Percentiles rank a stretch among this genome's conserved stretches.
phyloP scores from a whole-genome alignment of 2,797 vertebrate species.

The Apogon hyalosoma region DNA sequence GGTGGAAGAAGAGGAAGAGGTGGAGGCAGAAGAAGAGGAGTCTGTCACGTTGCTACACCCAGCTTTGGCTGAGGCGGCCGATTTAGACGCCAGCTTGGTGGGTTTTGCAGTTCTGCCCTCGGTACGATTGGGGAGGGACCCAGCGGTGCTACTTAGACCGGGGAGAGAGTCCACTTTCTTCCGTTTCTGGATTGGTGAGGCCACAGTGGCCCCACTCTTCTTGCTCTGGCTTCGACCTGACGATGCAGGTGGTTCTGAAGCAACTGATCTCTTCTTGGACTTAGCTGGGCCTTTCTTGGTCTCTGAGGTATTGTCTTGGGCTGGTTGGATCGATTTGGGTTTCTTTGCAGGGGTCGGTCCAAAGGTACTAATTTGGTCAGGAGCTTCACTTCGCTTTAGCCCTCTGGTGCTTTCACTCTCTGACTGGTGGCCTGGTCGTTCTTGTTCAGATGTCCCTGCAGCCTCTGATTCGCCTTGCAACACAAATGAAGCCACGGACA shows the following conservation, averaged over 20 bases:
- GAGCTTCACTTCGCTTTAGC: conserved; percentile 95
- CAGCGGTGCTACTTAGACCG: conserved; percentile 91
- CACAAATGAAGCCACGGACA: conserved; percentile 90
- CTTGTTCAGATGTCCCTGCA: conserved; percentile 92
- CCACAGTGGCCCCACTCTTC: conserved; percentile 91
- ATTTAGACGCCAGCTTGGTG: conserved; percentile 99
- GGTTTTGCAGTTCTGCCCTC: conserved; percentile 98
- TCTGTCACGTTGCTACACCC: conserved; percentile 99
- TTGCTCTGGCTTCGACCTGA: conserved; percentile 92
- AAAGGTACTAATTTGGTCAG: conserved; percentile 93
- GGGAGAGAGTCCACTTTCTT: conserved; percentile 95
- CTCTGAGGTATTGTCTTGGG: conserved; percentile 84
- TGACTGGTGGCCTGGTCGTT: conserved; percentile 90
- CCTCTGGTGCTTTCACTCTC: conserved; percentile 93
- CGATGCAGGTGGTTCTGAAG: conserved; percentile 87
- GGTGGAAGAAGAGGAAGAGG: conserved; percentile 96
- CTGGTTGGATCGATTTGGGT: conserved; percentile 89
- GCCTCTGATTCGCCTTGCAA: conserved; percentile 92
- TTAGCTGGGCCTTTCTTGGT: conserved; percentile 85
- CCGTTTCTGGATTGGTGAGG: conserved; percentile 94
- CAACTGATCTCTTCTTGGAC: conserved; percentile 93
- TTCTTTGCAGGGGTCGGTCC: conserved; percentile 95
- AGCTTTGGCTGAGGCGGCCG: conserved; percentile 99
- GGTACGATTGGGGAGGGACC: conserved; percentile 91
- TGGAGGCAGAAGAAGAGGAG: conserved; percentile 96